Evolutionary conservation across 2,888 invertebrate genomes (phyloP).

Genomic region (Hydrotaea diabolus): DNA sequence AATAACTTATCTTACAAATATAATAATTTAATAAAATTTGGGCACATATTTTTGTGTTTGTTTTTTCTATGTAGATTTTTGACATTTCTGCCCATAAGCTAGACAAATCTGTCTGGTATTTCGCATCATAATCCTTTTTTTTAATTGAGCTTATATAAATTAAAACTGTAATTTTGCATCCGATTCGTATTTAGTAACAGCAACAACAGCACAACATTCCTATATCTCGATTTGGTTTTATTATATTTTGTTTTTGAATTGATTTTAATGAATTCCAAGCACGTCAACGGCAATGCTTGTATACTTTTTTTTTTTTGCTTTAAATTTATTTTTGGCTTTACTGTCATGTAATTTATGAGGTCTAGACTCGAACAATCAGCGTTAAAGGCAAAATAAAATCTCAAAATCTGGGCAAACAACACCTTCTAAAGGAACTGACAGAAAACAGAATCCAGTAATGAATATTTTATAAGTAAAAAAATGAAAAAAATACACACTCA

Average conservation of each 20-base stretch:
- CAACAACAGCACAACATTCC: background rate
- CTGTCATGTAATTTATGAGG: constrained; percentile 65
- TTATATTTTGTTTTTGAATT: background rate
- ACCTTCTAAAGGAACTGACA: background rate
- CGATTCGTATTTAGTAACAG: too few species aligned
- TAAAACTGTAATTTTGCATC: too few species aligned
- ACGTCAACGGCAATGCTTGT: constrained; percentile 5
- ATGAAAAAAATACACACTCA: background rate
- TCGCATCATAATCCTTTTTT: too few species aligned
- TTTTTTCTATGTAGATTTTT: too few species aligned
- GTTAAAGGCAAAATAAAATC: background rate
- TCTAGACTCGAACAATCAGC: constrained; percentile 51
- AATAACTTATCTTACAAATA: too few species aligned
- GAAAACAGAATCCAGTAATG: background rate
- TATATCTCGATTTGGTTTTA: background rate
- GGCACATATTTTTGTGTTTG: too few species aligned
- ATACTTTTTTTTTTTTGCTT: background rate
- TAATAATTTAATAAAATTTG: too few species aligned
- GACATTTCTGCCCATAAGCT: too few species aligned
- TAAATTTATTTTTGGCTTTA: constrained; percentile 12
- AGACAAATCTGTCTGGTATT: too few species aligned
- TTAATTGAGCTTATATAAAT: too few species aligned
- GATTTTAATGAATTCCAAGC: constrained; percentile 3
- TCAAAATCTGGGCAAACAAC: background rate
- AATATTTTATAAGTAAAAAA: constrained; percentile 5